Evolutionary conservation across 2,888 invertebrate species (phyloP).

Genomic region (Boloria selene): DNA sequence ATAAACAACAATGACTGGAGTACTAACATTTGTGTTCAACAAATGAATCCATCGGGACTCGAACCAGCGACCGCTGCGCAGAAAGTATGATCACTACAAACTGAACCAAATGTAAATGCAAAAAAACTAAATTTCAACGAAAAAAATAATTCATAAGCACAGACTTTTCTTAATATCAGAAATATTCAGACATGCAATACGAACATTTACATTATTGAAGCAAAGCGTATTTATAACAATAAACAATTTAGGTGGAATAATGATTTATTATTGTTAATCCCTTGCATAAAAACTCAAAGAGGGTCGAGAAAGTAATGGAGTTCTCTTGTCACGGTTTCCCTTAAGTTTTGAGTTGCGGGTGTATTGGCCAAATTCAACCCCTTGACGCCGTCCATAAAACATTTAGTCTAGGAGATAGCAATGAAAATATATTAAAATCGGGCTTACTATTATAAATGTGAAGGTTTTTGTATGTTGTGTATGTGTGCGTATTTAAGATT

Average conservation of each 20-base stretch:
- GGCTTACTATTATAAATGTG: no score
- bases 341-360: slow-evolving; percentile 58
- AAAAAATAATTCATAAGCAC: no score
- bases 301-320: slow-evolving; percentile 68
- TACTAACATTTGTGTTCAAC: no score
- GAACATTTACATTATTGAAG: slow-evolving; percentile 8
- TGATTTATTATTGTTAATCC: slow-evolving; percentile 60
- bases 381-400: slow-evolving; percentile 51
- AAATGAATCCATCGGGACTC: no score
- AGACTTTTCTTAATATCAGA: neutral
- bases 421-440: no score
- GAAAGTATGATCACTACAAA: no score
- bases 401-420: slow-evolving; percentile 47
- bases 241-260: slow-evolving; percentile 52
- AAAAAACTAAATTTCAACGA: no score
- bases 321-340: slow-evolving; percentile 63
- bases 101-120: no score
- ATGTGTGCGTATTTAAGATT: no score
- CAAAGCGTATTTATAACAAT: slow-evolving; percentile 35
- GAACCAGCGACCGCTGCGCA: no score
- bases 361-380: slow-evolving; percentile 59
- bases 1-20: no score
- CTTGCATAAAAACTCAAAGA: slow-evolving; percentile 53
- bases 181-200: slow-evolving; percentile 1
- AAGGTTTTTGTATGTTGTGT: no score